Evolutionary conservation across 1,140 invertebrate genomes (phyloP), one percentile per base, ranked within the genome.

Genomic region (Pectinophora gossypiella): DNA sequence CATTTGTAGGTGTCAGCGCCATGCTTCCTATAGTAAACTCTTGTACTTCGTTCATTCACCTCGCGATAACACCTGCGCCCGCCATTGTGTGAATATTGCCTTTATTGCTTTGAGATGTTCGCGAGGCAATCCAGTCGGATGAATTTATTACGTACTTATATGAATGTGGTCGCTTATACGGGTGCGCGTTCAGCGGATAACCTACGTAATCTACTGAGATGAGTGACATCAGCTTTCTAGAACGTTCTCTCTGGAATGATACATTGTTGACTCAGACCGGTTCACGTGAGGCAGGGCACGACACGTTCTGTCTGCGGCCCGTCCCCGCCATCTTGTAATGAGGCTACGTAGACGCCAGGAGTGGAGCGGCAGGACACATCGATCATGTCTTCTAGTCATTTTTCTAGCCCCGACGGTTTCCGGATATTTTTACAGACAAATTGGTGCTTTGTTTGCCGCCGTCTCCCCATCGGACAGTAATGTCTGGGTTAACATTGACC

Each of bases 401-500:
- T 32, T 32, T 32, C 27, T 32, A 32, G n/a, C 27, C 27, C 27
- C 22, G 22, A 5, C 22, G n/a, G 3, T 15, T 40, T 40, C 36
- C 36, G 36, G 36, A 40, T 40, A 40, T 40, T 40, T 40, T 18
- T 40, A 16, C 36, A 1, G 16, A 15, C 16, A 40, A 40, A 40
- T 40, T 40, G 36, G 13, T 15, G 36, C 36, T 40, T 40, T 40
- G 36, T 40, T 40, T 40, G 36, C n/a, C 36, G 36, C 16, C 36
- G 13, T 40, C 36, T 10, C 36, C 36, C 36, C 36, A 40, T 40
- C 16, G 27, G 48, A 40, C 42, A 36, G 50, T 19, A 27, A 35
- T 21, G 43, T 45, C 20, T 52, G 52, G 52, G 54, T 66, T 71
- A 72, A 65, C 69, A 76, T 73, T 78, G 75, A 81, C 77, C 75